These are phyloP conservation scores for Phenganax subtilis DNA, from an alignment of 92 coral and sea anemone genomes.

Conservation along the genomic window DNA sequence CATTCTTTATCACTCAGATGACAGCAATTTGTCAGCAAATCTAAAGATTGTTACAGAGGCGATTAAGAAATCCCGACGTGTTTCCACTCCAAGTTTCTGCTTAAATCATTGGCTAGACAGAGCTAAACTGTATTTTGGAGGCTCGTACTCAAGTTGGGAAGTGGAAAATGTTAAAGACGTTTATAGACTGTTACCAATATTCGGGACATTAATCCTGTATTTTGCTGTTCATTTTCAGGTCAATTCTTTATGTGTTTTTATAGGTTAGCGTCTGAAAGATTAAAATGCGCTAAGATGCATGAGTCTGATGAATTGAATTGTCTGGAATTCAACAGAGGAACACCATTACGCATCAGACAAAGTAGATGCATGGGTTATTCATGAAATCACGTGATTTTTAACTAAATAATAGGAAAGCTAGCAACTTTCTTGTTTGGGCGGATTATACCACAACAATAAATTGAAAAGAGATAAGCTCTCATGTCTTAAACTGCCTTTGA, in stretches of 20 bases:
- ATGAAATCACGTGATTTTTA: no score
- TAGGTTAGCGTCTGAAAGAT: neutral
- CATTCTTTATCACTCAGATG: slow-evolving; percentile 61
- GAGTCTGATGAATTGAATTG: neutral
- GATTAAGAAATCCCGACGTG: slow-evolving; percentile 28
- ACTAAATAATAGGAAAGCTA: no score
- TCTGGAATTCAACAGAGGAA: neutral
- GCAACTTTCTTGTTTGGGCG: no score
- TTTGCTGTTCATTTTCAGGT: slow-evolving; percentile 89
- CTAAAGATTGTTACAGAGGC: slow-evolving; percentile 57
- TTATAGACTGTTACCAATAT: slow-evolving; percentile 64
- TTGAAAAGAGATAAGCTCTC: no score
- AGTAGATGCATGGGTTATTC: no score
- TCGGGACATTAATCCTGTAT: slow-evolving; percentile 63
- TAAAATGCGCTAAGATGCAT: neutral
- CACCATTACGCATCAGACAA: no score
- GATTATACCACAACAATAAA: no score
- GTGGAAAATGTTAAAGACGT: slow-evolving; percentile 86
- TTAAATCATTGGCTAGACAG: slow-evolving; percentile 64
- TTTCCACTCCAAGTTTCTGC: slow-evolving; percentile 8
- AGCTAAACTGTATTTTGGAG: slow-evolving; percentile 69
- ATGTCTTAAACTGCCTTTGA: no score
- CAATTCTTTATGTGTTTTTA: neutral
- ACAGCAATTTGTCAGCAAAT: slow-evolving; percentile 66
- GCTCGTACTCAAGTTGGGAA: slow-evolving; percentile 53